Base-by-base conservation (phyloP, 2,888 invertebrate species). In the Chymomyza fuscimana region DNA sequence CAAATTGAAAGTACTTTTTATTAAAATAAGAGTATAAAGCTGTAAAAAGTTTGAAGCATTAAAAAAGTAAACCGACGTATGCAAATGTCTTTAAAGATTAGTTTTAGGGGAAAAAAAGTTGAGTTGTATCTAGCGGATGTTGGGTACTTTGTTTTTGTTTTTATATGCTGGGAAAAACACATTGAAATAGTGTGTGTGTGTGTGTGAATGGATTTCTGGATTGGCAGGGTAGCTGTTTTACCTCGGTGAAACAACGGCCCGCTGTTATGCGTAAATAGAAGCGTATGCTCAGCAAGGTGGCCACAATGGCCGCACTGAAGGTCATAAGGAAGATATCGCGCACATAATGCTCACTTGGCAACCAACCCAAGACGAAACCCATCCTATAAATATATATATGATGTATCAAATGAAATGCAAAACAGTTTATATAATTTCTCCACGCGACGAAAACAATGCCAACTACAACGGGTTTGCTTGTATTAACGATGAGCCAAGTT, bases 261-360 rank as follows among this genome's bases (percentile, higher is more conserved):
- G 90, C 84, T 71, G 89, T 89, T 63, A 90, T 90, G 73, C 90
- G 89, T 66, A 90, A 86, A 88, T 90, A 90, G 82, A 90, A 90
- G 63, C 90, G 90, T 76, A 90, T 77, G 76, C 89, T 90, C 73
- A 88, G 76, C 76, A 90, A 70, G 67, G 89, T 89, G 83, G 90
- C 90, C 67, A 82, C 78, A 66, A 89, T 61, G 69, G 88, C 89
- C 78, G 90, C 85, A 69, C 73, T 59, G 32, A 88, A 60, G 59
- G 90, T 84, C 74, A 90, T 79, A 67, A 87, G 69, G 64, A 77
- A 80, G 73, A 89, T 79, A 77, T 90, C 90, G 22, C 87, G 85
- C 58, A 87, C 50, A 84, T 88, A 83, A 78, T 87, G 79, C 59
- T 89, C 89, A 71, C 70, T 79, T 83, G 90, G 80, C 76, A 88